Evolutionary conservation across 37 sponge, comb jelly and placozoan genomes (phyloP).

Genomic region (Oscarella lobularis): DNA sequence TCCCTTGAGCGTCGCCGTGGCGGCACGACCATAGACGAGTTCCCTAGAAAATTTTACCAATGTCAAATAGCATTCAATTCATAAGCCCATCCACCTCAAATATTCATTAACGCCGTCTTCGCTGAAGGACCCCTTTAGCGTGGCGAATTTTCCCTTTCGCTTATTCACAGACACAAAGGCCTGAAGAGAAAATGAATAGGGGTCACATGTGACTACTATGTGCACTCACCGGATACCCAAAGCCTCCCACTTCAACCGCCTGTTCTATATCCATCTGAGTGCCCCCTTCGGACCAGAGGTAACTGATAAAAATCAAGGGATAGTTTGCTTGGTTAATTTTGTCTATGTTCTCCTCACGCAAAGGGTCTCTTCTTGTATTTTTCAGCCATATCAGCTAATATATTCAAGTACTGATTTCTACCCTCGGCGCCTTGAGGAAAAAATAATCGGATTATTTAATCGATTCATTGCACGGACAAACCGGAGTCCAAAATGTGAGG

Average conservation of each 20-base stretch:
- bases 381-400: conserved; percentile 38
- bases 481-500: conserved; percentile 94
- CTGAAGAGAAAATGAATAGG: conserved; percentile 5
- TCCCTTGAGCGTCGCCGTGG: conserved; percentile 26
- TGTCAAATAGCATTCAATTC: no score
- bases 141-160: conserved; percentile 56
- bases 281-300: conserved; percentile 88
- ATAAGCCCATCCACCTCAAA: no score
- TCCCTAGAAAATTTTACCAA: no score
- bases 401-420: conserved; percentile 47
- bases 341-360: conserved; percentile 29
- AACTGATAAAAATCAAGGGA: conserved; percentile 26
- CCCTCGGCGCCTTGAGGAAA: conserved; percentile 32
- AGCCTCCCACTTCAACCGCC: conserved; percentile 82
- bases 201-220: background rate
- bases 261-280: conserved; percentile 48
- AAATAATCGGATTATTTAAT: background rate
- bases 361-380: conserved; percentile 77
- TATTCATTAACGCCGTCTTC: conserved; percentile 60
- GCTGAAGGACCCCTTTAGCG: conserved; percentile 64
- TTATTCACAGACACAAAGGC: conserved; percentile 66
- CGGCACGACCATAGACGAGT: conserved; percentile 38
- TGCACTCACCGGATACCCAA: conserved; percentile 83
- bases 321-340: background rate
- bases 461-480: conserved; percentile 4